These are phyloP conservation scores for Delphinapterus leucas DNA, from an alignment of 2,113 vertebrate species.

Conservation along the genomic window DNA sequence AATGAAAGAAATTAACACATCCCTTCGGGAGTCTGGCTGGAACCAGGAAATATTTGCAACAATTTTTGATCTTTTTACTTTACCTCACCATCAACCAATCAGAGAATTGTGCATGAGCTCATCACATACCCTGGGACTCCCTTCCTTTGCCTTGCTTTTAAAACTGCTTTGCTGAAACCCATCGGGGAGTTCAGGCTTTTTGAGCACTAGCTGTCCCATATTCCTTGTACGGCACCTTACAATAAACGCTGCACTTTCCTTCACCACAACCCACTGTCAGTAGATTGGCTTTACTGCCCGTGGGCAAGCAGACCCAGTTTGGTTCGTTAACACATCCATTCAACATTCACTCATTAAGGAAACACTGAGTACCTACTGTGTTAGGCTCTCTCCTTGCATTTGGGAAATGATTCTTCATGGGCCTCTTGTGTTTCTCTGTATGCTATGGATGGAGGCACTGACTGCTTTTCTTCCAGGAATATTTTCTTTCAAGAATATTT, in stretches of 20 bases:
- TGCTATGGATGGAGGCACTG: background rate
- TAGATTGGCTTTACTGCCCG: background rate
- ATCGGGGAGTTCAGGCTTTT: background rate
- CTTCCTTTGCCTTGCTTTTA: background rate
- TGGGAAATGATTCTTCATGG: background rate
- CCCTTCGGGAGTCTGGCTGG: no score
- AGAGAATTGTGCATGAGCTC: background rate
- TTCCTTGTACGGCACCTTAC: background rate
- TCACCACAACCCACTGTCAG: background rate
- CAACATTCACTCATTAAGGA: background rate
- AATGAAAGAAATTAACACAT: no score
- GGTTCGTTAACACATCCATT: background rate
- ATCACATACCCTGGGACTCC: background rate
- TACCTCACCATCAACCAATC: background rate
- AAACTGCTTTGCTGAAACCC: background rate
- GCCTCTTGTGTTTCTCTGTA: background rate
- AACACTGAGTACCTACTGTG: background rate
- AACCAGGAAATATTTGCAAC: background rate
- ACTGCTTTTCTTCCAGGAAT: background rate
- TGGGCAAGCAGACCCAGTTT: background rate
- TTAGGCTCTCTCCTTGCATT: background rate
- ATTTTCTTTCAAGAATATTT: background rate
- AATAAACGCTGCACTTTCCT: background rate
- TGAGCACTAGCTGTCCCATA: background rate
- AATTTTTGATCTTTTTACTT: background rate